phyloP scores from a whole-genome alignment of 2,888 invertebrate species.

The Epistrophe eligans region DNA sequence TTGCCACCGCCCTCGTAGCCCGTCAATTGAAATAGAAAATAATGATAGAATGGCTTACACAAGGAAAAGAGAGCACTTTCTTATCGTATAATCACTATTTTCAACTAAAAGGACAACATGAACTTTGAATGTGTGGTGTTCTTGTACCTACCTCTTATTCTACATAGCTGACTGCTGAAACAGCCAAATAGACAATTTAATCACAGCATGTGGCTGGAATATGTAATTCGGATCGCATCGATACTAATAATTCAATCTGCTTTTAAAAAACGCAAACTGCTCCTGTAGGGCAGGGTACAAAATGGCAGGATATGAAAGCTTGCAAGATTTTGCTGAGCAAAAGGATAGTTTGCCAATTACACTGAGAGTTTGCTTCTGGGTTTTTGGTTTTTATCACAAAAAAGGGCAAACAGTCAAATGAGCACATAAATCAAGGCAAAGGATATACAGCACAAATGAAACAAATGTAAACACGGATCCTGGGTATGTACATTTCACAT shows the following conservation, averaged over 20 bases:
- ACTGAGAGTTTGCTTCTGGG: constrained; percentile 58
- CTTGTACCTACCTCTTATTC: background rate
- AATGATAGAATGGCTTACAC: background rate
- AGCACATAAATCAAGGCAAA: constrained; percentile 74
- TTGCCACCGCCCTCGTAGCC: background rate
- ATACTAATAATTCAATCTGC: constrained; percentile 79
- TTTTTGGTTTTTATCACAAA: constrained; percentile 48
- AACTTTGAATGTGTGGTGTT: constrained; percentile 37
- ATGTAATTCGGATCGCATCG: constrained; percentile 81
- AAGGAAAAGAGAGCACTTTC: constrained; percentile 39
- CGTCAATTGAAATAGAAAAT: constrained; percentile 41
- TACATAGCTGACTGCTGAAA: constrained; percentile 5
- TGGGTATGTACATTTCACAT: background rate
- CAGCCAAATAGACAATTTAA: constrained; percentile 80
- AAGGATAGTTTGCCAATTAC: constrained; percentile 76
- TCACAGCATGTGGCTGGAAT: constrained; percentile 83
- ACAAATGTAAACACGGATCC: constrained; percentile 60
- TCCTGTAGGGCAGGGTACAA: constrained; percentile 36
- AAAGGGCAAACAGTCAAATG: constrained; percentile 73
- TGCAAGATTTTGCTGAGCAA: constrained; percentile 69
- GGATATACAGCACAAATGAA: constrained; percentile 56
- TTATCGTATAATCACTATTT: constrained; percentile 67
- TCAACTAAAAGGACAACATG: constrained; percentile 41
- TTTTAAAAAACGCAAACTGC: constrained; percentile 51
- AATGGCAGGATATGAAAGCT: constrained; percentile 47